phyloP scores from a whole-genome alignment of 2,113 vertebrate genomes.

The Notechis scutatus region DNA sequence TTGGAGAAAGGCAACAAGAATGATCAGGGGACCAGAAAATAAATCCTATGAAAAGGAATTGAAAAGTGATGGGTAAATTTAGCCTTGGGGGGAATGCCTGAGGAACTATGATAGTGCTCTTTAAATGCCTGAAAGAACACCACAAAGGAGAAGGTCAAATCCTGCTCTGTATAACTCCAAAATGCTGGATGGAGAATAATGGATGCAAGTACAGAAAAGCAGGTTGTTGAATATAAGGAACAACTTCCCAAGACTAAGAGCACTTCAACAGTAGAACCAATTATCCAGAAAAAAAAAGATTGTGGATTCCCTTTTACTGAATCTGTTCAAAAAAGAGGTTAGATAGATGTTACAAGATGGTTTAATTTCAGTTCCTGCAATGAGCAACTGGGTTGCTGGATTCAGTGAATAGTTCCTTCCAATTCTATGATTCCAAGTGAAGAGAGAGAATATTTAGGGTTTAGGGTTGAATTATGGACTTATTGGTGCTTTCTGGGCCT shows the following conservation, averaged over 20 bases:
- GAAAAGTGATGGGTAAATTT: neutral
- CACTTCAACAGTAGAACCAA: neutral
- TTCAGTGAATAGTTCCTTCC: neutral
- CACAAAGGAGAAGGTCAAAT: neutral
- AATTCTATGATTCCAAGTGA: neutral
- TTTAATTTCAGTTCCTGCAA: neutral
- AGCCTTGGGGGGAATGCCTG: neutral
- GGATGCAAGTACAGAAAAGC: neutral
- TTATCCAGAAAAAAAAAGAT: neutral
- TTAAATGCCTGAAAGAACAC: neutral
- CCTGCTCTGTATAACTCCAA: neutral
- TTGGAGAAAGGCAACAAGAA: neutral
- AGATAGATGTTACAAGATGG: neutral
- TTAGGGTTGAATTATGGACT: neutral
- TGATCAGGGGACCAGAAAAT: neutral
- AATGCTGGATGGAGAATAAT: neutral
- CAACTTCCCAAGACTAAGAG: neutral
- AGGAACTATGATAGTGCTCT: neutral
- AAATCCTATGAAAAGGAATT: neutral
- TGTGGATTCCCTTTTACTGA: neutral
- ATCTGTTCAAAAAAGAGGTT: neutral
- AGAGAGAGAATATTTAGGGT: neutral
- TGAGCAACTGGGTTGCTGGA: neutral
- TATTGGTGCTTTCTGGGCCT: neutral
- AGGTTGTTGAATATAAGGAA: neutral